Conservation (phyloP, 2,888 invertebrate species). For the Nezara viridula region DNA sequence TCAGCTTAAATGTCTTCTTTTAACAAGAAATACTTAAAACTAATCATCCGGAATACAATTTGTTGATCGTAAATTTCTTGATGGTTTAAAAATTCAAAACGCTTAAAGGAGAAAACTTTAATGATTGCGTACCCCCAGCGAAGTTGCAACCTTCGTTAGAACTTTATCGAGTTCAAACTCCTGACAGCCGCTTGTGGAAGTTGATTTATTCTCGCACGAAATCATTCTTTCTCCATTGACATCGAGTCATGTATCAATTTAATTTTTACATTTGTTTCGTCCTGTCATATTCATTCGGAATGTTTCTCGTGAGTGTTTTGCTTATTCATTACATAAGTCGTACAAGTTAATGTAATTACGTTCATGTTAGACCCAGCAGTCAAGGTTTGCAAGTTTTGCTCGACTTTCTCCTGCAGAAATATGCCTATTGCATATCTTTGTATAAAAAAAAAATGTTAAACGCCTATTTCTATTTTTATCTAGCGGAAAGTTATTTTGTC, state of each 20-base stretch:
- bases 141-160: background rate
- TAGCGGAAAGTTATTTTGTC: too few relatives aligned
- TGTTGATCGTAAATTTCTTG: background rate
- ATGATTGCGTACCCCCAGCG: background rate
- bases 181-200: background rate
- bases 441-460: too few relatives aligned
- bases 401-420: background rate
- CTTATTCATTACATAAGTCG: background rate
- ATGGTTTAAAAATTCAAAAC: background rate
- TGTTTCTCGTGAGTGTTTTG: background rate
- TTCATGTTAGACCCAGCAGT: background rate
- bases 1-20: too few relatives aligned
- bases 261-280: background rate
- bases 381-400: background rate
- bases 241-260: background rate
- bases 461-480: too few relatives aligned
- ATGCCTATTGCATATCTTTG: background rate
- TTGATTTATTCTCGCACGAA: background rate
- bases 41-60: background rate
- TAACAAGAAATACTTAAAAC: too few relatives aligned
- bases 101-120: too few relatives aligned
- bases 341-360: slow-evolving; percentile 1
- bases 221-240: slow-evolving; percentile 11
- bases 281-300: background rate
- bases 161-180: background rate